These are phyloP conservation scores for Beroe ovata DNA, from an alignment of 37 sponge, comb jelly and placozoan species.

Conservation along the genomic window DNA sequence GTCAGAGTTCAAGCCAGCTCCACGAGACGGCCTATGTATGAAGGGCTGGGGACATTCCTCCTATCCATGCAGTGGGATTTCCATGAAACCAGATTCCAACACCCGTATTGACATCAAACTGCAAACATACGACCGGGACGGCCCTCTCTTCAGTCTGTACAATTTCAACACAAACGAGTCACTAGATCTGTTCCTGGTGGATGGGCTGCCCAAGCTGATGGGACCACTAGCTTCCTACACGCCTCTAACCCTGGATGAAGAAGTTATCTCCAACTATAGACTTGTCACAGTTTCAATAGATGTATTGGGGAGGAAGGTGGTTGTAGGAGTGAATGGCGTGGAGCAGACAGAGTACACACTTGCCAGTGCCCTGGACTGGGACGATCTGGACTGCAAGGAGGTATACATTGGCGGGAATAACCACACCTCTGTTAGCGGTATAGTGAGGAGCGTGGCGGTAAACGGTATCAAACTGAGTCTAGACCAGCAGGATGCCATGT, in stretches of 20 bases:
- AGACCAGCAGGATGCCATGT: conserved; percentile 4
- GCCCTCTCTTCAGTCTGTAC: conserved; percentile 12
- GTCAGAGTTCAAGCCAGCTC: conserved; percentile 20
- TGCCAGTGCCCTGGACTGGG: conserved; percentile 1
- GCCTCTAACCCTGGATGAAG: neutral
- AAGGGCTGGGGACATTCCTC: conserved; percentile 40
- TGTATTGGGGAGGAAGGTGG: neutral
- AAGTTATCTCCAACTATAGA: neutral
- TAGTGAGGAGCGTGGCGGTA: conserved; percentile 23
- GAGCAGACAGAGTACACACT: neutral
- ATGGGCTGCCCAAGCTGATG: neutral
- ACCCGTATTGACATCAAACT: conserved; percentile 1
- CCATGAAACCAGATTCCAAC: neutral
- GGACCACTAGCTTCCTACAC: neutral
- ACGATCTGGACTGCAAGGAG: conserved; percentile 40
- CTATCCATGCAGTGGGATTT: conserved; percentile 38
- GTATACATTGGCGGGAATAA: conserved; percentile 30
- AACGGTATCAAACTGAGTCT: conserved; percentile 1
- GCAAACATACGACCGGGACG: conserved; percentile 31
- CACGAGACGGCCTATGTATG: conserved; percentile 30
- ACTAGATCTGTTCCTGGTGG: neutral
- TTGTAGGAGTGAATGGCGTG: neutral
- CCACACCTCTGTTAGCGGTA: neutral
- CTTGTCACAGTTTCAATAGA: neutral
- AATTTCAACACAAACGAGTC: conserved; percentile 28